A percentile compares a stretch with the other conserved stretches of the same genome.
phyloP scores from a whole-genome alignment of 2,797 vertebrate genomes.

The Hozukius guyotensis region DNA sequence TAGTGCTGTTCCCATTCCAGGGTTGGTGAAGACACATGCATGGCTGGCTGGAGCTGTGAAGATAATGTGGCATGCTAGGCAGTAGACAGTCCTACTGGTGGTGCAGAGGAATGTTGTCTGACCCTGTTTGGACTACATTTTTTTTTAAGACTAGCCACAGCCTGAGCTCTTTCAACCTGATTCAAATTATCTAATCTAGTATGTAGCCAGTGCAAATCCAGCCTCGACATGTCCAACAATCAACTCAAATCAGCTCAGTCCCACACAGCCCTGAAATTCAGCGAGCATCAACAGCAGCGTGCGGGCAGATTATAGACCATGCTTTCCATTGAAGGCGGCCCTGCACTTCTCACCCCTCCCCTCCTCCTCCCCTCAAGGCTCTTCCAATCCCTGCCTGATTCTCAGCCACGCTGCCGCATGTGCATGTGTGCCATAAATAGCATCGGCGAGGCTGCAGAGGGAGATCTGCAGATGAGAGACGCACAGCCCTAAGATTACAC shows the following conservation, averaged over 20 bases:
- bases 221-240: neutral
- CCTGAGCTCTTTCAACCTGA: conserved; percentile 23
- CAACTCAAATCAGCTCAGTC: conserved; percentile 18
- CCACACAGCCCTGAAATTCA: neutral
- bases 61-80: conserved; percentile 70
- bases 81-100: conserved; percentile 64
- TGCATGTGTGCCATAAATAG: conserved; percentile 72
- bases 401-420: conserved; percentile 57
- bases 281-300: conserved; percentile 13
- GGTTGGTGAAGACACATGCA: conserved; percentile 63
- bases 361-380: conserved; percentile 32
- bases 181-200: conserved; percentile 29
- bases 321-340: conserved; percentile 47
- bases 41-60: conserved; percentile 76
- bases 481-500: conserved; percentile 59
- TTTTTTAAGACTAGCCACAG: conserved; percentile 26
- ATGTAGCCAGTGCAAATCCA: conserved; percentile 22
- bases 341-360: conserved; percentile 36
- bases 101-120: conserved; percentile 73
- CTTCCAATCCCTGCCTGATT: conserved; percentile 54
- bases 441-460: conserved; percentile 58
- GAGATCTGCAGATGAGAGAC: conserved; percentile 67
- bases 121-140: conserved; percentile 41
- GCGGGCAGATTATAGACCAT: conserved; percentile 40
- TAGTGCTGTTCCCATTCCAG: conserved; percentile 69